Percentiles rank a stretch among this genome's conserved stretches.
These are phyloP conservation scores for Charadrius vociferus DNA, from an alignment of 2,113 vertebrate species.

Conservation along the genomic window DNA sequence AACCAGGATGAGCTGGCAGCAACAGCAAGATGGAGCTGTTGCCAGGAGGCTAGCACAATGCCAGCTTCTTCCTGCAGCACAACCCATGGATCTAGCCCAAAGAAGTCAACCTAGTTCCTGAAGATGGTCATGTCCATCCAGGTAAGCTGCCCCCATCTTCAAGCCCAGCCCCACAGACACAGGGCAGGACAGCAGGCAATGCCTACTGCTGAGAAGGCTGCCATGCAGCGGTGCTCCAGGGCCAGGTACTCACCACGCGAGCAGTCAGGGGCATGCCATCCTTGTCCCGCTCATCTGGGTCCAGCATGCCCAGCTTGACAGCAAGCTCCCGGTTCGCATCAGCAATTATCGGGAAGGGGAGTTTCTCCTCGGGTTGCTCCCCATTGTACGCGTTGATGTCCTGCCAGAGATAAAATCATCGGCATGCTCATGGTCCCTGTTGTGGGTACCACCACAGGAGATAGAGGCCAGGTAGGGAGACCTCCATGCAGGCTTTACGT, in stretches of 20 bases:
- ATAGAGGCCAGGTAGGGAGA: background rate
- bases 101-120: background rate
- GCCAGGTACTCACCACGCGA: conserved; percentile 85
- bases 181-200: background rate
- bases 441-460: background rate
- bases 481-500: rapidly evolving
- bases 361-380: conserved; percentile 54
- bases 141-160: background rate
- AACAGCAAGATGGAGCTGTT: background rate
- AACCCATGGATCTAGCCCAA: background rate
- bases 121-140: background rate
- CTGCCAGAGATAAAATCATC: conserved; percentile 62
- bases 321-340: conserved; percentile 88
- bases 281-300: conserved; percentile 90
- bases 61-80: background rate
- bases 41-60: background rate
- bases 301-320: conserved; percentile 91
- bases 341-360: conserved; percentile 96
- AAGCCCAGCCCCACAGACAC: background rate
- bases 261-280: conserved; percentile 90
- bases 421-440: rapidly evolving
- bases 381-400: conserved; percentile 87
- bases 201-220: background rate
- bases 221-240: rapidly evolving
- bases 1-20: rapidly evolving